Evolutionary conservation across 2,113 vertebrate genomes (phyloP), one percentile per base, ranked within the genome.

Genomic region (Cyrtonyx montezumae): DNA sequence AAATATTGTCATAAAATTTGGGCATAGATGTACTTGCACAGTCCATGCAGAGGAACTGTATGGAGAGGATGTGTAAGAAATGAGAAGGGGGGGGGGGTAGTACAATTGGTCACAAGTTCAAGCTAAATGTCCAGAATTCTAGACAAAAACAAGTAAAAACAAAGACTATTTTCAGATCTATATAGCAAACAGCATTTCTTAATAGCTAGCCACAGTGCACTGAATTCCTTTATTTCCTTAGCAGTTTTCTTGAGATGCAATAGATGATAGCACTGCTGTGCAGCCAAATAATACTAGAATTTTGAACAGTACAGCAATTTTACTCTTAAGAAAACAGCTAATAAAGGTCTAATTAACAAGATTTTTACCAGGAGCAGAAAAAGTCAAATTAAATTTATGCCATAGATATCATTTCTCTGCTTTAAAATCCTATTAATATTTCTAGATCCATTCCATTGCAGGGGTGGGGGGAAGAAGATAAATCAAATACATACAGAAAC

Each of bases 401-500:
- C 68, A 92, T 56, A 90, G 76, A 78, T 74, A 80, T 19, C 78
- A 65, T 93, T 84, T 94, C 84, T 87, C 91, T 86, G 69, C 73
- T 95, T 95, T 63, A 89, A 93, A 93, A 86, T 83, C 36, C 73
- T 87, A 68, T 86, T 71, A 88, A 79, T 75, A 94, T 94, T 91
- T 65, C 89, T 77, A 91, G 71, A 74, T 78, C 85, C 28, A 56
- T 93, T 93, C 78, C 70, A 79, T 70, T 77, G 66, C 30, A 56
- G 23, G 34, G 23, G 30, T 19, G 30, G 30, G 68, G 7, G 8
- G 55, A 32, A 56, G 55, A 56, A n/a, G 51, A 68, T 36, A 95
- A 95, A 92, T 55, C 92, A 96, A 92, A 95, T 85, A 67, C 89
- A 88, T 92, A 96, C 77, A 95, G 88, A 97, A 93, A 96, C 96